Evolutionary conservation across 2,113 vertebrate genomes (phyloP).

Genomic region (Gila orcuttii): DNA sequence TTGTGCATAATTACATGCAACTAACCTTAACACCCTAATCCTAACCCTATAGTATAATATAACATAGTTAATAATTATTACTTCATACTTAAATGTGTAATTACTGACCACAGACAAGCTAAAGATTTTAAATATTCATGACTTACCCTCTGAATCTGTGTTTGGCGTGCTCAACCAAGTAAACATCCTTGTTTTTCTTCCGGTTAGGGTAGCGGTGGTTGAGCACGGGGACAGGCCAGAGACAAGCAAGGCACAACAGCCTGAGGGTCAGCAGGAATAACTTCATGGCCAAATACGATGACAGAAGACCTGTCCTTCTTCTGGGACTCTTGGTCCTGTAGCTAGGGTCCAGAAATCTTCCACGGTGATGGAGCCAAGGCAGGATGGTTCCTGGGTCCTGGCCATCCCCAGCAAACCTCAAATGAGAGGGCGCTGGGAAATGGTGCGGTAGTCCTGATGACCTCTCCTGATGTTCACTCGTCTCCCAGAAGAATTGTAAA

Average conservation of each 20-base stretch:
- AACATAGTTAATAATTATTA: too few species aligned
- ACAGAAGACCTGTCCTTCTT: background rate
- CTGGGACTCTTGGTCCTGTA: background rate
- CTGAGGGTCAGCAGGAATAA: constrained; percentile 47
- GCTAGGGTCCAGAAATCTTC: background rate
- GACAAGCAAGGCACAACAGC: constrained; percentile 55
- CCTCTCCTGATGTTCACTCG: background rate
- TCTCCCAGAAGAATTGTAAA: background rate
- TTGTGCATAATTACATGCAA: too few species aligned
- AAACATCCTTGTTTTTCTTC: constrained; percentile 59
- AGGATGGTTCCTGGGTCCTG: background rate
- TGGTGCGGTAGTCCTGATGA: background rate
- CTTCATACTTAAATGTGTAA: too few species aligned
- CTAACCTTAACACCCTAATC: too few species aligned
- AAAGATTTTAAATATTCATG: background rate
- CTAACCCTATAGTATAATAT: too few species aligned
- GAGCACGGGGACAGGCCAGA: constrained; percentile 53
- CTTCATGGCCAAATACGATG: constrained; percentile 42
- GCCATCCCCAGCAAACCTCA: constrained; percentile 19
- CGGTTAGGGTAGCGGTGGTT: constrained; percentile 36
- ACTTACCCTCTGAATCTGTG: constrained; percentile 54
- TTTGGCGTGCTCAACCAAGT: constrained; percentile 54
- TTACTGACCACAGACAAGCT: background rate
- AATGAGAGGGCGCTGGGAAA: background rate
- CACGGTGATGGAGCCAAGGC: constrained; percentile 3